A percentile compares a stretch with the other conserved stretches of the same genome.
These are phyloP conservation scores for Hypsibius dujardini DNA, from an alignment of 1,140 invertebrate species.

Conservation along the genomic window DNA sequence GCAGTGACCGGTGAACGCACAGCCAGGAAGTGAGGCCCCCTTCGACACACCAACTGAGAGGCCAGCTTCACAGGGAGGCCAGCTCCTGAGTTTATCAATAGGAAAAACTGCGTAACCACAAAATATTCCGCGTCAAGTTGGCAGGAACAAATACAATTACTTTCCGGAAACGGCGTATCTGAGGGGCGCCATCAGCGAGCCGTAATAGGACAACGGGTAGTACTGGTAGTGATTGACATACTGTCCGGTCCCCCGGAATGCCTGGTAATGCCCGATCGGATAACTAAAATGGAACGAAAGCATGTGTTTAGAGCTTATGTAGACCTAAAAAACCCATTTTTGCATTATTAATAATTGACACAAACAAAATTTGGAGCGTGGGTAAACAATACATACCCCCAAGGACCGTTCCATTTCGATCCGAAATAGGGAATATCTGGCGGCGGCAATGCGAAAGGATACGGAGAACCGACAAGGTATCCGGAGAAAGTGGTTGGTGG, in stretches of 20 bases:
- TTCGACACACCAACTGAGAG: no score
- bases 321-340: no score
- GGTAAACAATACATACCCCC: background rate
- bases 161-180: background rate
- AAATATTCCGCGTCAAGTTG: no score
- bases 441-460: background rate
- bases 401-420: background rate
- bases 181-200: background rate
- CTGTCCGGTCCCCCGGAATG: background rate
- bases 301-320: no score
- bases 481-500: background rate
- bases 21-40: no score
- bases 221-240: constrained; percentile 1
- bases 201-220: constrained; percentile 4
- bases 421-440: background rate
- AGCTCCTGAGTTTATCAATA: no score
- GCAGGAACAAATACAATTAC: no score
- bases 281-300: background rate
- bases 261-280: background rate
- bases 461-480: background rate
- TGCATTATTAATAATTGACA: no score
- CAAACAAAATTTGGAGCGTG: no score
- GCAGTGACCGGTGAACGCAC: no score
- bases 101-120: no score
- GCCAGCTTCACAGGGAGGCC: no score